Conservation (phyloP, 1,140 invertebrate species). For the Ptiloglossa arizonensis region DNA sequence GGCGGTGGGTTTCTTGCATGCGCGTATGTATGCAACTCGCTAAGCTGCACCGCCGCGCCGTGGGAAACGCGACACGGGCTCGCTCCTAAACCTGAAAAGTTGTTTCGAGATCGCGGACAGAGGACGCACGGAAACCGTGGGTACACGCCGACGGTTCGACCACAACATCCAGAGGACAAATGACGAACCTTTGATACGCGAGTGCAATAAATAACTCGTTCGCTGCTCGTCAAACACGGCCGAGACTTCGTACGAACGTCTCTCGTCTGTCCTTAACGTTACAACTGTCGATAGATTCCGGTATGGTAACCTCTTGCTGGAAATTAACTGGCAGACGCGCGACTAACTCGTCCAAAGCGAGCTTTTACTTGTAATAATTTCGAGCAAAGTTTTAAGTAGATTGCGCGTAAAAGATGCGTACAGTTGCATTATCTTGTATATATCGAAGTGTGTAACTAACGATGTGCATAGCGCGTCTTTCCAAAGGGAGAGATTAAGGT, state of each 20-base stretch:
- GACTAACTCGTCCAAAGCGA: no score
- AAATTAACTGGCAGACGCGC: no score
- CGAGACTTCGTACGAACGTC: slow-evolving; percentile 43
- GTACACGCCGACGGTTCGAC: background rate
- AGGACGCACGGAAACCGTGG: slow-evolving; percentile 39
- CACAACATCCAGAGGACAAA: background rate
- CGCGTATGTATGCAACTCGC: slow-evolving; percentile 51
- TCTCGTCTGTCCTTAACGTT: slow-evolving; percentile 2
- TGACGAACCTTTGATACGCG: slow-evolving; percentile 12
- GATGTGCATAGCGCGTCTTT: no score
- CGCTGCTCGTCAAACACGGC: slow-evolving; percentile 38
- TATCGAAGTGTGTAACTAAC: no score
- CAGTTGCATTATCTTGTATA: no score
- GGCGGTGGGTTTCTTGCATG: slow-evolving; percentile 52
- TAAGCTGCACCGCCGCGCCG: slow-evolving; percentile 52
- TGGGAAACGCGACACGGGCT: slow-evolving; percentile 65
- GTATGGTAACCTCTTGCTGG: no score
- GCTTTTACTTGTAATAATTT: no score
- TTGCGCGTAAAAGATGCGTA: no score
- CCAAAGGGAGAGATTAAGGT: no score
- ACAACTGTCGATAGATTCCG: no score
- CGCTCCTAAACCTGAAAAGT: slow-evolving; percentile 63
- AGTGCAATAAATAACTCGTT: slow-evolving; percentile 65
- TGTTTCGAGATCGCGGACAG: slow-evolving; percentile 60
- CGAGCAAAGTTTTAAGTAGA: no score